These are phyloP conservation scores for Percopsis transmontana DNA, from an alignment of 2,113 vertebrate species.

Conservation along the genomic window DNA sequence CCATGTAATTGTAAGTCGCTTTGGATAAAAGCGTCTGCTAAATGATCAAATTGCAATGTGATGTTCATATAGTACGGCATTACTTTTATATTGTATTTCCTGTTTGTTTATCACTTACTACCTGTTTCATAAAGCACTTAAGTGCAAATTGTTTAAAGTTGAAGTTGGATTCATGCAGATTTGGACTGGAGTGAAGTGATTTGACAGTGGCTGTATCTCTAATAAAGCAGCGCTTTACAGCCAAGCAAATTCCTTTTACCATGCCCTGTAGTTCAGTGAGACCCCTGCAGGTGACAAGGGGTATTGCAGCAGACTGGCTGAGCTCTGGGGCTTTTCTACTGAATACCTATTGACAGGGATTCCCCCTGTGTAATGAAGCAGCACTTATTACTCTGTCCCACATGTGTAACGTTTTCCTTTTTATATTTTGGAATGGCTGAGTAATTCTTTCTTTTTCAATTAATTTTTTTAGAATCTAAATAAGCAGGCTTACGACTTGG, in stretches of 20 bases:
- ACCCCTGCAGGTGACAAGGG: slow-evolving; percentile 65
- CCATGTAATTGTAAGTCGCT: no score
- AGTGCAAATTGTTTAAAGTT: background rate
- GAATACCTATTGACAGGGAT: background rate
- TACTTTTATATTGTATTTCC: no score
- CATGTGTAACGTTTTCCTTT: background rate
- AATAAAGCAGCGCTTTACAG: background rate
- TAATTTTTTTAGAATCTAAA: slow-evolving; percentile 88
- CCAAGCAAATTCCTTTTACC: slow-evolving; percentile 18
- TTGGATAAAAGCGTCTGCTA: no score
- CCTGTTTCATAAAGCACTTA: no score
- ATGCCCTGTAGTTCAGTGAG: slow-evolving; percentile 65
- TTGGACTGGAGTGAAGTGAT: slow-evolving; percentile 9
- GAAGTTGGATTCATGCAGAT: background rate
- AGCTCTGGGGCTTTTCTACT: background rate
- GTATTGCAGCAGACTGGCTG: slow-evolving; percentile 40
- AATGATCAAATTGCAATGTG: no score
- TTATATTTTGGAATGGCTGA: background rate
- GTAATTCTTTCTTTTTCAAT: background rate
- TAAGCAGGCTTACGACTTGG: slow-evolving; percentile 97
- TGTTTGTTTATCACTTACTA: background rate
- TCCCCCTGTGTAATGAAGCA: background rate
- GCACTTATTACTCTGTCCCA: background rate
- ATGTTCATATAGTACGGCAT: no score
- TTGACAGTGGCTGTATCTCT: slow-evolving; percentile 1